Evolutionary conservation across 2,888 invertebrate genomes (phyloP).

Genomic region (Uloborus plumipes): DNA sequence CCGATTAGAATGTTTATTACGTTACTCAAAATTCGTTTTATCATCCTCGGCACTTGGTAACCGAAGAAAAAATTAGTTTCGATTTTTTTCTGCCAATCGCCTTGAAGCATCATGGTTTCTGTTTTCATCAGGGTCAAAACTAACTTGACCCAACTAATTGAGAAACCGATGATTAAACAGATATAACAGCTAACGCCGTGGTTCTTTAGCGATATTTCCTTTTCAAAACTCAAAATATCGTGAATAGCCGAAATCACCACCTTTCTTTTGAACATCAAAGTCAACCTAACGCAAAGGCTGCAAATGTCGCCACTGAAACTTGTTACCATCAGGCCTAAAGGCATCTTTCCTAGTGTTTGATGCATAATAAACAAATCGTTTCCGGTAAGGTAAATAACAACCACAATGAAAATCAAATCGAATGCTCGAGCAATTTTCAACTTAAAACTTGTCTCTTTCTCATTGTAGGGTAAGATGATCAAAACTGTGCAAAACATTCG

Average conservation of each 20-base stretch:
- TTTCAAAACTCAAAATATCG: not conserved
- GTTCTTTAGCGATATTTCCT: not conserved
- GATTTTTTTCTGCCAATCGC: not conserved
- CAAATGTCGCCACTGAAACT: constrained; percentile 30
- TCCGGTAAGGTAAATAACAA: not conserved
- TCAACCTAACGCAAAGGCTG: constrained; percentile 29
- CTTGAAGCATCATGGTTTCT: not conserved
- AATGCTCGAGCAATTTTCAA: not conserved
- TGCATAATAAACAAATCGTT: constrained; percentile 3
- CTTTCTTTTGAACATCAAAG: constrained; percentile 11
- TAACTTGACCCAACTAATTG: constrained; percentile 12
- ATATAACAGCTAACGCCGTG: not conserved
- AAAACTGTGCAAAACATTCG: constrained; percentile 24
- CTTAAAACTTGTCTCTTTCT: not conserved
- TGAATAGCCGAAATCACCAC: constrained; percentile 3
- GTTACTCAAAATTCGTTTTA: not conserved
- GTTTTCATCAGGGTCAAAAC: not conserved
- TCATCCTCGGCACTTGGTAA: not conserved
- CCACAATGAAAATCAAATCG: not conserved
- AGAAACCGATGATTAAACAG: not conserved
- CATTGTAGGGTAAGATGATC: constrained; percentile 11
- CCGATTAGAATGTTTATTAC: constrained; percentile 1
- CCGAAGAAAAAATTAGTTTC: constrained; percentile 7
- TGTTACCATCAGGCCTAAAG: constrained; percentile 34
- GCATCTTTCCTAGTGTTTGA: not conserved